Evolutionary conservation across 2,888 invertebrate genomes (phyloP), one percentile per base, ranked within the genome.

Genomic region (Thereva nobilitata): DNA sequence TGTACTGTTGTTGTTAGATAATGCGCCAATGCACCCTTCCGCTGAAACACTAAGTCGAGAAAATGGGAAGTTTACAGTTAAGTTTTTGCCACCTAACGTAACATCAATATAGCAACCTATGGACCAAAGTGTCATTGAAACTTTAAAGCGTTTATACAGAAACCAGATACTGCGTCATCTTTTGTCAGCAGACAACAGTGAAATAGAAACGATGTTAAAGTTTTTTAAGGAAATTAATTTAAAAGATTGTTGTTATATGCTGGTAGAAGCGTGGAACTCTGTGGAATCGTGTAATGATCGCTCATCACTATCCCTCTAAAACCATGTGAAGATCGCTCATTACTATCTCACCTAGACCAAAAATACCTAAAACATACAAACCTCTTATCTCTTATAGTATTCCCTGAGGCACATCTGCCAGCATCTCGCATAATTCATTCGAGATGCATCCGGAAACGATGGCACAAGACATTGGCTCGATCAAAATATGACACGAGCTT

Each of bases 71-170:
- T 53, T 53, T 37, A 53, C 4, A 47, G 59, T 45, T 42, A 57
- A 57, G 44, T 41, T 57, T 4, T 57, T 57, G 40, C 55, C 55
- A 45, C 44, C 59, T 23, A 59, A 59, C 23, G 59, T 45, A 59
- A 59, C 59, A 59, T 45, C 59, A 12, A 59, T 59, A 59, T 59
- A 45, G 59, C 59, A 59, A 59, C 45, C 47, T 59, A 59, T 45
- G 59, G 34, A 45, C 59, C 59, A 59, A 45, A 59, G 47, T 34
- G 59, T 45, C 59, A 59, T 45, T 59, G 59, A 59, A 50, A 50
- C 50, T 50, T 50, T 50, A 50, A 50, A 59, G 47, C 59, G 59
- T 23, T 59, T 59, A 45, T 45, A 59, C 45, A 59, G 59, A 59
- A 59, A 59, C 45, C 47, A 59, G 59, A 10, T 57, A 42, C 56